These are phyloP conservation scores for Chloroceryle inda DNA, from an alignment of 2,797 vertebrate species.

Conservation along the genomic window DNA sequence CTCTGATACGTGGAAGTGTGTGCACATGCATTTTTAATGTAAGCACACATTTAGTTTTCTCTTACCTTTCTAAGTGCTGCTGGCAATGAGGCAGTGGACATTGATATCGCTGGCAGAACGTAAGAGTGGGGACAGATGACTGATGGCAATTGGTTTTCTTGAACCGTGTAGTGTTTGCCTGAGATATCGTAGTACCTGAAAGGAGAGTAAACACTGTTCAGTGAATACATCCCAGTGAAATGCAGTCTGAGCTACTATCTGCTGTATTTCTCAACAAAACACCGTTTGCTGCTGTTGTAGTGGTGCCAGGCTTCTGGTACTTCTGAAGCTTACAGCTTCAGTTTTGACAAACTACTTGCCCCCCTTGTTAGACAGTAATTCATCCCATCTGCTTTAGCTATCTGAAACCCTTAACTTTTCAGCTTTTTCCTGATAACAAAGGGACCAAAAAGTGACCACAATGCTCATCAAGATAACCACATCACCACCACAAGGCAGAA, in stretches of 20 bases:
- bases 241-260: background rate
- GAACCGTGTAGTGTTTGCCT: background rate
- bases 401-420: background rate
- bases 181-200: conserved; percentile 67
- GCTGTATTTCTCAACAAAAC: background rate
- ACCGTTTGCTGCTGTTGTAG: background rate
- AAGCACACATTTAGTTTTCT: background rate
- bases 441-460: background rate
- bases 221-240: background rate
- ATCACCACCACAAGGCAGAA: conserved; percentile 36
- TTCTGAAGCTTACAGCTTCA: background rate
- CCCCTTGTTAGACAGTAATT: background rate
- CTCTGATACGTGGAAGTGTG: too few species aligned
- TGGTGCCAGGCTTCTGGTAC: background rate
- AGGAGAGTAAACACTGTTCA: background rate
- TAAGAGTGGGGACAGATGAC: conserved; percentile 16
- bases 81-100: conserved; percentile 63
- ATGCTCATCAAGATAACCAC: conserved; percentile 20
- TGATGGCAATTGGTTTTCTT: conserved; percentile 20
- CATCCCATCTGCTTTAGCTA: background rate
- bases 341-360: background rate
- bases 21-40: background rate
- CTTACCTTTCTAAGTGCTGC: conserved; percentile 79
- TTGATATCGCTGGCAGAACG: background rate
- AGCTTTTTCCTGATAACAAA: background rate